Base-by-base conservation (phyloP, 2,888 invertebrate species). In the Macrostomum cliftonense region DNA sequence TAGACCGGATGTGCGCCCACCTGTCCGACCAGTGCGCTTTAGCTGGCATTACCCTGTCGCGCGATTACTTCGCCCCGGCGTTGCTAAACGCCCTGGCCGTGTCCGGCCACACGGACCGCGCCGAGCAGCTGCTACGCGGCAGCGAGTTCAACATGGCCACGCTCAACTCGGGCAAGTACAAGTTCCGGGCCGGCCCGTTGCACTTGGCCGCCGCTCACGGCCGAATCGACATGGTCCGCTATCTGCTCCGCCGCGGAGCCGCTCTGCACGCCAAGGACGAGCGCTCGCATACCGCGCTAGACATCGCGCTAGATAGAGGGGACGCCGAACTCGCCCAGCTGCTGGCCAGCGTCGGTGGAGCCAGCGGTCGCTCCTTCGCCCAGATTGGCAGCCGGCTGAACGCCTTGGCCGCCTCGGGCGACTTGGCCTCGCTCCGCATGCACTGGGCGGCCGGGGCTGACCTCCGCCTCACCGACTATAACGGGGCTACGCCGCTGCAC, bases 171-270 rank as follows among this genome's bases (percentile, higher is more conserved):
- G 46, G 14, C 19, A 84, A 62, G 74, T 85, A 2, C 80, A 81
- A 9, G 76, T 77, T 0, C 73, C 75, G 2, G 81, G 83, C 64
- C 51, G 83, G 84, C 0, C 79, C 83, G 0, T 72, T 88, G 0
- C 87, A 88, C 60, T 76, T 83, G 49, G 85, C 87, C 0, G 79
- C 81, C 37, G 72, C 78, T 45, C 76, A 79, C 55, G 84, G 84
- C 0, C 77, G 81, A 51, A 55, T 75, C 1, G 63, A 74, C 0
- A 74, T 82, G 1, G 81, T 85, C 0, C 77, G 79, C 54, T 79
- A 78, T 64, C 72, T 88, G 36, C 72, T 89, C 21, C 74, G 76
- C 47, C 77, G 80, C 59, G 88, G 88, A 0, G 83, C 83, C 0
- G 82, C 79, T 46, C 82, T 88, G 2, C 86, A 88, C 62, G 72